Base-by-base conservation (phyloP, 1,140 invertebrate species). In the Penaeus indicus region DNA sequence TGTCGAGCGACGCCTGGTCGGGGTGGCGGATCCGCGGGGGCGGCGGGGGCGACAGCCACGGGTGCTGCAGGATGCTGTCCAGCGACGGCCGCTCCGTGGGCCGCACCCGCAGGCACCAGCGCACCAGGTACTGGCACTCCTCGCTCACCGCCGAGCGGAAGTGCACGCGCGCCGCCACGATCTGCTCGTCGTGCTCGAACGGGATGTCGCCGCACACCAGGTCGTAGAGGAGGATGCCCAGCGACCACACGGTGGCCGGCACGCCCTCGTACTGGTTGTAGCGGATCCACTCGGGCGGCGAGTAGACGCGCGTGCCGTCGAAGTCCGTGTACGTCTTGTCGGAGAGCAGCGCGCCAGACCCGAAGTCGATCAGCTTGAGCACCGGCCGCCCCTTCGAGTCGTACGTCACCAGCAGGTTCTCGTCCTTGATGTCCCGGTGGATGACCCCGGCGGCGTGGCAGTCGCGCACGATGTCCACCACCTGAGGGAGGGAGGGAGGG, bases 171-270 rank as follows among this genome's bases (percentile, higher is more conserved):
- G 80, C 91, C 64, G 92, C 92, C n/a, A 95, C 91, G 86, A 96
- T 96, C 91, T 96, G 94, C 81, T 95, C 94, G 92, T 96, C 95
- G 87, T 93, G 92, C 92, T 96, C 95, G 92, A 95, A 96, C 27
- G 95, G 95, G 92, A 96, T 95, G 92, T 96, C 95, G 19, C 95
- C 95, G 92, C 94, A 95, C 16, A 96, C 94, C 94, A 96, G 95
- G 91, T 96, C 95, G 91, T 94, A 96, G 8, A 96, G 93, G 0
- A 96, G 93, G 89, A 96, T 95, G 61, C 95, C 95, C 62, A 96
- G 92, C 0, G 95, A 96, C 95, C 95, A 96, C 0, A 96, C 95
- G 13, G 95, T 95, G 22, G 95, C 95, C 54, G 94, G 92, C 3
- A 93, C 92, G 25, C 94, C 95, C 91, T 95, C 92, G 90, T 96